These are phyloP conservation scores for Eustalomyia histrio DNA, from an alignment of 2,888 invertebrate genomes.

Conservation along the genomic window DNA sequence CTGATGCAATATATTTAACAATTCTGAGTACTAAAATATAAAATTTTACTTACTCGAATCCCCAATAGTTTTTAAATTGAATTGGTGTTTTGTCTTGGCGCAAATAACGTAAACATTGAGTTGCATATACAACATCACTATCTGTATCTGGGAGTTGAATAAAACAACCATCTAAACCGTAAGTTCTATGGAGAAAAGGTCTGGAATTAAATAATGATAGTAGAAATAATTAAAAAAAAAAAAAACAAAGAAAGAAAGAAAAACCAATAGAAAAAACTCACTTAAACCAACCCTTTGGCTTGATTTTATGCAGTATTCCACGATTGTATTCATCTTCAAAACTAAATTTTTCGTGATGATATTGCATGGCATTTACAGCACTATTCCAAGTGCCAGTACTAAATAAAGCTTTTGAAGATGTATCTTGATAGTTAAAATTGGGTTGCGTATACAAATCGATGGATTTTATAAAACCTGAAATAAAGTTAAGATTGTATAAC, in stretches of 20 bases:
- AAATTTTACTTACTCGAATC: conserved; percentile 74
- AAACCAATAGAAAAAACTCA: conserved; percentile 9
- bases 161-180: conserved; percentile 49
- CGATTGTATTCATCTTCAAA: conserved; percentile 48
- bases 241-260: no score
- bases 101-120: conserved; percentile 86
- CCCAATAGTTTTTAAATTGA: conserved; percentile 86
- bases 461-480: conserved; percentile 65
- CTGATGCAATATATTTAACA: no score
- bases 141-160: conserved; percentile 89
- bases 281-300: conserved; percentile 56
- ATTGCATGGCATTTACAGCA: conserved; percentile 46
- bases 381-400: conserved; percentile 66
- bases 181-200: conserved; percentile 32
- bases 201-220: conserved; percentile 22
- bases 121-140: conserved; percentile 86
- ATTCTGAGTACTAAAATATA: no score
- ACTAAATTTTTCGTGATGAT: conserved; percentile 39
- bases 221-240: no score
- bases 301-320: conserved; percentile 34
- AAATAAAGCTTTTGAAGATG: conserved; percentile 52
- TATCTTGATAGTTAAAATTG: conserved; percentile 50
- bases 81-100: conserved; percentile 84
- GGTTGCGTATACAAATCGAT: conserved; percentile 65
- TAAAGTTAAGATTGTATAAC: neutral